Evolutionary conservation across 2,113 vertebrate species (phyloP).

Genomic region (Pelobates fuscus): DNA sequence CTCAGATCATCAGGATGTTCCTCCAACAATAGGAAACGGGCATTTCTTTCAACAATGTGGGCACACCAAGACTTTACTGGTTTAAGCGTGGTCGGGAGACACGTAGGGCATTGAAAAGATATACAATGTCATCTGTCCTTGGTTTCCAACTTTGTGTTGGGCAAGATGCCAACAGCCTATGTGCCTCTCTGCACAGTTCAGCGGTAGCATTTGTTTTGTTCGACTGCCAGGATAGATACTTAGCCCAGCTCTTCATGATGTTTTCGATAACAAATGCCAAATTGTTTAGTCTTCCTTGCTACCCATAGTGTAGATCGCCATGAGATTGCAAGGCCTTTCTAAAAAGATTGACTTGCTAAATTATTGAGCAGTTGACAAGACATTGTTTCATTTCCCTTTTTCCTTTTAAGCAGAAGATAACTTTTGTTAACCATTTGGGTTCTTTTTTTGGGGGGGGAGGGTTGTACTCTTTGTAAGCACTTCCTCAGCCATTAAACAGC

Average conservation of each 20-base stretch:
- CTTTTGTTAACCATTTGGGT: too few species aligned
- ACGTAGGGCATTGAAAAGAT: constrained; percentile 51
- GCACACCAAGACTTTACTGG: constrained; percentile 53
- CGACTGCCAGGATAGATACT: constrained; percentile 17
- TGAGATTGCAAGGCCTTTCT: constrained; percentile 58
- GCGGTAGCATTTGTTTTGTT: neutral
- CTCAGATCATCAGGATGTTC: constrained; percentile 17
- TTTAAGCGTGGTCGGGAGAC: constrained; percentile 47
- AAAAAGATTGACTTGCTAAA: constrained; percentile 61
- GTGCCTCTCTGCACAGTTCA: constrained; percentile 54
- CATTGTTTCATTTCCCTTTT: constrained; percentile 61
- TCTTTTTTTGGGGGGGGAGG: too few species aligned
- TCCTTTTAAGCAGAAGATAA: constrained; percentile 38
- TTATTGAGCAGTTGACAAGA: constrained; percentile 56
- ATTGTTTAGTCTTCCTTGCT: constrained; percentile 67
- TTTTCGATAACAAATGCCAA: constrained; percentile 64
- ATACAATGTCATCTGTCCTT: constrained; percentile 11
- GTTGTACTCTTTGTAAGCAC: too few species aligned
- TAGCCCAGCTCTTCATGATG: constrained; percentile 60
- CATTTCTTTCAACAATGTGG: constrained; percentile 51
- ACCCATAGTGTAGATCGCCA: constrained; percentile 36
- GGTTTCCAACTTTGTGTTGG: constrained; percentile 30
- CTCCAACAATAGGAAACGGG: constrained; percentile 52
- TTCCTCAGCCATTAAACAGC: too few species aligned
- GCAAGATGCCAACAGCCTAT: constrained; percentile 51